Evolutionary conservation across 2,797 vertebrate genomes (phyloP).

Genomic region (Chiroxiphia lanceolata): DNA sequence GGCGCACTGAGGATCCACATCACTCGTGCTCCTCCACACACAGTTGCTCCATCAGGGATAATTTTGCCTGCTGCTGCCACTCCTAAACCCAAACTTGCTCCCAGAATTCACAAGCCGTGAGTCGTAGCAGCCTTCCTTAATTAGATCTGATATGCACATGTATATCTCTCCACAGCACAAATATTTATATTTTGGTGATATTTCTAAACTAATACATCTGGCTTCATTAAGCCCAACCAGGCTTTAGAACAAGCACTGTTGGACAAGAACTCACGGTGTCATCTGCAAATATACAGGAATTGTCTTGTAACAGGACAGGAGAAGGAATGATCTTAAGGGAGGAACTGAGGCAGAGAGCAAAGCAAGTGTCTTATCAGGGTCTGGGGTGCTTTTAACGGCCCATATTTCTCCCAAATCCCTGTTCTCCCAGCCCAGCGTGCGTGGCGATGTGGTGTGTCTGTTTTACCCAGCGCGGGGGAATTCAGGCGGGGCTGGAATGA

Average conservation of each 20-base stretch:
- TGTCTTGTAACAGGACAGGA: neutral
- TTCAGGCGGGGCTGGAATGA: neutral
- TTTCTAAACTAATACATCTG: neutral
- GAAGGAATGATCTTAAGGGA: neutral
- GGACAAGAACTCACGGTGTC: neutral
- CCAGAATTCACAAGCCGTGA: neutral
- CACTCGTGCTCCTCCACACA: neutral
- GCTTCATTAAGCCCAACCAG: neutral
- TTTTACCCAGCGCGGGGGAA: neutral
- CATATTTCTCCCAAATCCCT: neutral
- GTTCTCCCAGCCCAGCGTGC: neutral
- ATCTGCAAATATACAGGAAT: neutral
- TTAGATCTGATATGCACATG: neutral
- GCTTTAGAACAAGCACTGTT: neutral
- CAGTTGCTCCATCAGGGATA: neutral
- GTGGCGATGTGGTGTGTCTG: fast-evolving
- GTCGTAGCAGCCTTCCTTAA: neutral
- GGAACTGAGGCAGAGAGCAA: neutral
- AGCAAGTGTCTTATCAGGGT: neutral
- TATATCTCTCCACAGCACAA: neutral
- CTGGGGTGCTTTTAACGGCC: neutral
- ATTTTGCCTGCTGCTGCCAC: neutral
- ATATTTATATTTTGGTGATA: neutral
- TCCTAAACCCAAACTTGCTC: neutral
- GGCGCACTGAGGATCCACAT: neutral